Percentiles rank a stretch among this genome's conserved stretches.
Evolutionary conservation across 2,797 vertebrate species (phyloP).

Genomic region (Falco columbarius): DNA sequence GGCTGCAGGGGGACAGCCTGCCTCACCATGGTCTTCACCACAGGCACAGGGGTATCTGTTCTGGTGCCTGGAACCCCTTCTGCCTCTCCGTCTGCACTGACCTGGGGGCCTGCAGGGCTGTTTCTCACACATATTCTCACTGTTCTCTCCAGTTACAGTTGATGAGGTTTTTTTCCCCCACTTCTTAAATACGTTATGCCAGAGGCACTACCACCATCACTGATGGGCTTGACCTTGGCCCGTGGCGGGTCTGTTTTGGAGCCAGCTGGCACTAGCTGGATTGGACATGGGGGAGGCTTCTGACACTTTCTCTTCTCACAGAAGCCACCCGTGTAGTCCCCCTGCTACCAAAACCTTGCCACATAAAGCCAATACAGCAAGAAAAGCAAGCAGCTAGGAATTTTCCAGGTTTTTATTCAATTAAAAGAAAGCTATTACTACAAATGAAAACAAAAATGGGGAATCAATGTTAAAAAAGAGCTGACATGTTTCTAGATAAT

Average conservation of each 20-base stretch:
- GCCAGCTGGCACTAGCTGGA: no score
- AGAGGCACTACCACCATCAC: neutral
- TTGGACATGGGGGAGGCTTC: no score
- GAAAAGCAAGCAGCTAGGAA: neutral
- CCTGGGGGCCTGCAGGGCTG: no score
- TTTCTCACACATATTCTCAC: neutral
- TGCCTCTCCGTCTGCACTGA: no score
- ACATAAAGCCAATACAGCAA: neutral
- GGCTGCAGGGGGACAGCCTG: no score
- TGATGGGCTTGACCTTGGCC: no score
- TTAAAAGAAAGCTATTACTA: neutral
- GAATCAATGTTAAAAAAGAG: neutral
- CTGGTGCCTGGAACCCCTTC: no score
- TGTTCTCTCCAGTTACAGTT: neutral
- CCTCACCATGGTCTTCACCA: no score
- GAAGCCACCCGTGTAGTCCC: no score
- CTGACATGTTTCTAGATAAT: neutral
- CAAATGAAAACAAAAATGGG: neutral
- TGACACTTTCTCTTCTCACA: no score
- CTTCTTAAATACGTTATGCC: neutral
- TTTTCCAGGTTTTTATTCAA: neutral
- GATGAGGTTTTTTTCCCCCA: neutral
- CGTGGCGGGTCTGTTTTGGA: no score
- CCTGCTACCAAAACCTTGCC: neutral
- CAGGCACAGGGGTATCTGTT: no score